These are phyloP conservation scores for Sphaerodactylus townsendi DNA, from an alignment of 2,113 vertebrate genomes.

Conservation along the genomic window DNA sequence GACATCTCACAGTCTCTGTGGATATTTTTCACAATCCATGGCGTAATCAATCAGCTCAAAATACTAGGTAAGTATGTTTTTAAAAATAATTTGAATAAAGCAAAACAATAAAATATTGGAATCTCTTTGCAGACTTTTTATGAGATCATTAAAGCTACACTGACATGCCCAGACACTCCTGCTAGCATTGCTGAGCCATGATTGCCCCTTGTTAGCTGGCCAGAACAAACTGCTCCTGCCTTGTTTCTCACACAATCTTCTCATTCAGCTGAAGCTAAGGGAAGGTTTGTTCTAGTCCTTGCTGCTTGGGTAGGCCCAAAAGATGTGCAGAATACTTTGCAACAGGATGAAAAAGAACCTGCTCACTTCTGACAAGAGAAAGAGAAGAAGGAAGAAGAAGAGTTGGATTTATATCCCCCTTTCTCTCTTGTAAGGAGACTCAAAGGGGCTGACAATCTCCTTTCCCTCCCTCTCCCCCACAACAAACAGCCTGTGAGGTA, in stretches of 20 bases:
- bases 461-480: too few relatives aligned
- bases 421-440: too few relatives aligned
- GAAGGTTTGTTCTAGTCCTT: background rate
- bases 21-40: constrained; percentile 94
- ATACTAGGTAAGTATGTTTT: constrained; percentile 82
- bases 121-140: background rate
- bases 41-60: constrained; percentile 90
- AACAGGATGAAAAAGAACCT: background rate
- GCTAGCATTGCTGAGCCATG: background rate
- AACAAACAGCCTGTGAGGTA: too few relatives aligned
- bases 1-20: constrained; percentile 95
- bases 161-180: too few relatives aligned
- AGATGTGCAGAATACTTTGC: background rate
- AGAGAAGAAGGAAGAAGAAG: too few relatives aligned
- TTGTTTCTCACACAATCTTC: background rate
- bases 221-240: background rate
- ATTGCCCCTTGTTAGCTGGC: background rate
- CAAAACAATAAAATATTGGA: rapidly evolving
- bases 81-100: background rate
- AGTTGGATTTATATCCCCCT: too few relatives aligned
- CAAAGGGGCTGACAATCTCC: too few relatives aligned
- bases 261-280: background rate
- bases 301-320: too few relatives aligned
- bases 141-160: background rate
- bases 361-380: background rate